Evolutionary conservation across 2,888 invertebrate species (phyloP).

Genomic region (Hirtodrosophila cameraria): DNA sequence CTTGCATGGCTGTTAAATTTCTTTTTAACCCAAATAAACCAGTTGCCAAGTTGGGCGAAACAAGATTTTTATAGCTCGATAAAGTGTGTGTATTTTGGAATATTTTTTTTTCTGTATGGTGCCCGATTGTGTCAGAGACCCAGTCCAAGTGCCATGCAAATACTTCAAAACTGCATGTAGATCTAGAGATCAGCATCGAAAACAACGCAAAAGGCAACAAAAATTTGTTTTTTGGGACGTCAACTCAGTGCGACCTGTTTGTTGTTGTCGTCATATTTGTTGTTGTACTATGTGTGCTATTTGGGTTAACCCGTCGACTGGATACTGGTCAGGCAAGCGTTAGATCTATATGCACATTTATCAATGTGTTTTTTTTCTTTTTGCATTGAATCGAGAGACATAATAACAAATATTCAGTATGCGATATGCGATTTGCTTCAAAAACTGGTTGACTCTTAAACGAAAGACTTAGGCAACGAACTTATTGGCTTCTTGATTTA

Average conservation of each 20-base stretch:
- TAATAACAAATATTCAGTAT: conserved; percentile 29
- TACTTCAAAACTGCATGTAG: conserved; percentile 49
- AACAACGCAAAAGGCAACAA: conserved; percentile 12
- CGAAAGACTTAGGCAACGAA: conserved; percentile 64
- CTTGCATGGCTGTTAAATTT: conserved; percentile 56
- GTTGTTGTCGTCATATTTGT: not conserved
- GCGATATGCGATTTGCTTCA: conserved; percentile 17
- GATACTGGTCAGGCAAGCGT: conserved; percentile 44
- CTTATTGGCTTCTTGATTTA: conserved; percentile 64
- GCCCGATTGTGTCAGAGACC: conserved; percentile 55
- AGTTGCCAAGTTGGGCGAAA: conserved; percentile 59
- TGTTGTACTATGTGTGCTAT: conserved; percentile 40
- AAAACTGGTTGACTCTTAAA: conserved; percentile 47
- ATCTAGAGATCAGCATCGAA: conserved; percentile 34
- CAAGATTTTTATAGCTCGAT: conserved; percentile 49
- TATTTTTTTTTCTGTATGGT: conserved; percentile 15
- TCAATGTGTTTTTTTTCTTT: conserved; percentile 22
- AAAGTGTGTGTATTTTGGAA: conserved; percentile 34
- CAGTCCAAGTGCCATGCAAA: conserved; percentile 61
- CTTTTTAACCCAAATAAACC: conserved; percentile 80
- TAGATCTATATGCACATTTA: conserved; percentile 55
- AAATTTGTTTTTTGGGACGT: conserved; percentile 33
- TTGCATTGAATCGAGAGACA: conserved; percentile 17
- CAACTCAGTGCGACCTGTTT: conserved; percentile 38
- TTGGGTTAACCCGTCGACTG: conserved; percentile 61